Percentiles rank a stretch among this genome's conserved stretches.
These are phyloP conservation scores for Drosophila mojavensis DNA, from an alignment of 1,140 invertebrate genomes.

Conservation along the genomic window DNA sequence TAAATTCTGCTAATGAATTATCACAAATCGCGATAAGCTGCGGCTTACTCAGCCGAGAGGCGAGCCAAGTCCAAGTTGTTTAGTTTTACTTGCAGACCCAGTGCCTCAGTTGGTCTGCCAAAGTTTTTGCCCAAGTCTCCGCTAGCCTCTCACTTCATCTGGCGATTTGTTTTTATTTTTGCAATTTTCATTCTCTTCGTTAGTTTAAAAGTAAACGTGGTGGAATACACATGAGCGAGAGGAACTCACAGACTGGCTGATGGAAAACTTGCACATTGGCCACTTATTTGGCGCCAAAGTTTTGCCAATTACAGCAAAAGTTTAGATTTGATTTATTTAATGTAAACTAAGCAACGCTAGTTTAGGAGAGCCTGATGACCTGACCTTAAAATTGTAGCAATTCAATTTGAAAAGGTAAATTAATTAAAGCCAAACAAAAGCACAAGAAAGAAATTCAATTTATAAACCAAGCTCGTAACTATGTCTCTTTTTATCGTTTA, in stretches of 20 bases:
- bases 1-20: conserved; percentile 41
- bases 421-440: conserved; percentile 58
- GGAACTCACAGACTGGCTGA: conserved; percentile 36
- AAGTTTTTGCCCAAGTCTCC: conserved; percentile 25
- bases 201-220: conserved; percentile 65
- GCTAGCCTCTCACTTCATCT: conserved; percentile 1
- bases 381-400: conserved; percentile 24
- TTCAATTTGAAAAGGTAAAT: conserved; percentile 41
- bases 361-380: conserved; percentile 25
- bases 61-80: conserved; percentile 1
- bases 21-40: conserved; percentile 48
- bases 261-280: conserved; percentile 36
- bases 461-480: conserved; percentile 39
- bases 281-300: conserved; percentile 73
- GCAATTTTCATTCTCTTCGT: conserved; percentile 52
- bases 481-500: not conserved
- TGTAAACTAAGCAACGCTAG: conserved; percentile 43
- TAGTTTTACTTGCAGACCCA: conserved; percentile 35
- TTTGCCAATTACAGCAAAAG: conserved; percentile 63
- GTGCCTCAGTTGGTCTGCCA: conserved; percentile 7
- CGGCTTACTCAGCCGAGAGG: conserved; percentile 21
- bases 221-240: conserved; percentile 32
- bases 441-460: conserved; percentile 56
- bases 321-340: conserved; percentile 68
- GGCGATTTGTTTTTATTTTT: conserved; percentile 58